Evolutionary conservation across 1,140 invertebrate species (phyloP), one percentile per base, ranked within the genome.

Genomic region (Drosophila trapezifrons): DNA sequence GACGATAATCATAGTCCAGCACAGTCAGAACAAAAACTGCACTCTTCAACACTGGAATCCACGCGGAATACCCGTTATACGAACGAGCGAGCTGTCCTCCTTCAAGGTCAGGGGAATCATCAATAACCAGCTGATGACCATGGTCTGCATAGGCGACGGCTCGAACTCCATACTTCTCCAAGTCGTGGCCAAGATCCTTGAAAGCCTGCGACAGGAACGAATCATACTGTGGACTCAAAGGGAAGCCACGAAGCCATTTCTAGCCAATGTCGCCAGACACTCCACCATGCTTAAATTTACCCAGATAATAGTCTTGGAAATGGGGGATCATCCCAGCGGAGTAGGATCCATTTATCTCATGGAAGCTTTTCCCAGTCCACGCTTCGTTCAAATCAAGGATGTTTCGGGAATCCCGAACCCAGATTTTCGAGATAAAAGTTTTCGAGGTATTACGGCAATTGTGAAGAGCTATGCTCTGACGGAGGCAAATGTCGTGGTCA

Each of bases 181-280:
- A 0, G 8, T 8, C 1, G 7, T 63, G 25, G 59, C 25, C 2
- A 38, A 29, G 4, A 2, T 6, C 3, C 15, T 56, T 4, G 59
- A 42, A 10, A 29, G 4, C 18, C 18, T 56, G 8, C 25, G 59
- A 7, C 59, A 42, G 37, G 6, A 42, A 0, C 18, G 27, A 17
- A 43, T 64, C 7, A 22, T 64, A 5, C 10, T 64, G 2, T 64
- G 60, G 60, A 42, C 12, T 8, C 25, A 25, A 25, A 32, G 10
- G 10, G 2, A 56, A 38, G 15, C 37, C 12, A 43, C 10, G 0
- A 13, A 18, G 15, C 1, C 18, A 2, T 29, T 57, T 0, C n/a
- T 63, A 0, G 15, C 20, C 2, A 6, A 42, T 3, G n/a, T 40
- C 2, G 8, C 3, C 9, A 2, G 10, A 1, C 17, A 40, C 40